Evolutionary conservation across 2,888 invertebrate species (phyloP).

Genomic region (Thecocarcelia acutangulata): DNA sequence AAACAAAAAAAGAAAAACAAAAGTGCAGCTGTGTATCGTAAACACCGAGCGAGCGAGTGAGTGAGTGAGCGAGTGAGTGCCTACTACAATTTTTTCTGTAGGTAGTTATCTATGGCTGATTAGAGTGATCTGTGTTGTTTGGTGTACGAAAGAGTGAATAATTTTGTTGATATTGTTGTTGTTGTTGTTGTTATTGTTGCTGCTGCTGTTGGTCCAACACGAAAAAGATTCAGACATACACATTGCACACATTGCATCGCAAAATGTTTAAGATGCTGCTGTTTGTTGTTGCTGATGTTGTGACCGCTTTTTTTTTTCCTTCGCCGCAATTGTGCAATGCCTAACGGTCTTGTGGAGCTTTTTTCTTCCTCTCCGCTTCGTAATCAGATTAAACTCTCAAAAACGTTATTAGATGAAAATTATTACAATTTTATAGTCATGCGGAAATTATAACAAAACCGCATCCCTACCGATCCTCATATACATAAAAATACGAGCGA

Average conservation of each 20-base stretch:
- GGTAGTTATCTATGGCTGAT: constrained; percentile 68
- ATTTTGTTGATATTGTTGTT: constrained; percentile 24
- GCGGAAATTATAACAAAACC: constrained; percentile 68
- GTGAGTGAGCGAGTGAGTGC: constrained; percentile 57
- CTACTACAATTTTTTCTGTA: constrained; percentile 63
- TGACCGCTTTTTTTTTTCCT: constrained; percentile 35
- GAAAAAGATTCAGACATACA: constrained; percentile 15
- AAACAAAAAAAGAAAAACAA: constrained; percentile 9
- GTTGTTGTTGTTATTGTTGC: constrained; percentile 31
- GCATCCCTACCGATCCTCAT: constrained; percentile 56
- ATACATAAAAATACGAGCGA: constrained; percentile 42
- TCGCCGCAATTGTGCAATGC: constrained; percentile 46
- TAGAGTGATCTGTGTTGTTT: constrained; percentile 66
- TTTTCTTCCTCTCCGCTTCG: constrained; percentile 46
- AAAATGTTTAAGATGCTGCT: constrained; percentile 59
- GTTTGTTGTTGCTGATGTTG: constrained; percentile 52
- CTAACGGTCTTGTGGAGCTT: constrained; percentile 61
- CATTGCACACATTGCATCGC: constrained; percentile 44
- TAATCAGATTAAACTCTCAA: constrained; percentile 69
- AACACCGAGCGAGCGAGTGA: constrained; percentile 45
- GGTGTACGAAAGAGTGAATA: constrained; percentile 34
- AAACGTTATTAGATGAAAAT: constrained; percentile 70
- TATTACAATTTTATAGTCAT: constrained; percentile 69
- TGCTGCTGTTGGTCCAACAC: constrained; percentile 54
- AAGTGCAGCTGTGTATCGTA: constrained; percentile 59